Conservation (phyloP, 2,888 invertebrate species). For the Scaptomyza cyrtandrae region DNA sequence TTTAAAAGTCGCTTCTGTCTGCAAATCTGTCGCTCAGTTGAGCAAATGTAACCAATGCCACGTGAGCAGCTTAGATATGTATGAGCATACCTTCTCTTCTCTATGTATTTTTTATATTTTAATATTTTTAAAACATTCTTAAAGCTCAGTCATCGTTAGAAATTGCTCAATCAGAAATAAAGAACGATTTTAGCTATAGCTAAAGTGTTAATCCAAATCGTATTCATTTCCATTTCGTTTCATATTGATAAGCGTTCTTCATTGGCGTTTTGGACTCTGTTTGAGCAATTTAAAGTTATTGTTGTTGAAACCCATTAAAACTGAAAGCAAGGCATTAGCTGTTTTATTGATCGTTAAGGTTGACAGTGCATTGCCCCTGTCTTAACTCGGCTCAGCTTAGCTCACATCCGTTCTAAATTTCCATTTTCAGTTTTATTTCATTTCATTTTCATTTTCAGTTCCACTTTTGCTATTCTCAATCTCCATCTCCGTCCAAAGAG, state of each 20-base stretch:
- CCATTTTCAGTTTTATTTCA: slow-evolving; percentile 22
- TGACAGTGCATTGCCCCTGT: slow-evolving; percentile 43
- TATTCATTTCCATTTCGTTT: background rate
- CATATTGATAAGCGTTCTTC: no score
- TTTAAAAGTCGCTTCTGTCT: slow-evolving; percentile 59
- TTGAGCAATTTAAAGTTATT: background rate
- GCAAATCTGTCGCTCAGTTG: slow-evolving; percentile 35
- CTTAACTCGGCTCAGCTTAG: slow-evolving; percentile 6
- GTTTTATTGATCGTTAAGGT: slow-evolving; percentile 34
- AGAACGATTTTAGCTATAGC: no score
- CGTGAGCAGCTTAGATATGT: slow-evolving; percentile 30
- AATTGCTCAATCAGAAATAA: background rate
- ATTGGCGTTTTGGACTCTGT: no score
- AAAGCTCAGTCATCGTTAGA: slow-evolving; percentile 3
- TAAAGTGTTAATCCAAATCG: background rate
- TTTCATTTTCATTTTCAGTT: slow-evolving; percentile 32
- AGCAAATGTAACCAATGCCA: slow-evolving; percentile 26
- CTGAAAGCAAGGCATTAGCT: background rate
- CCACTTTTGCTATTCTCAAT: slow-evolving; percentile 16
- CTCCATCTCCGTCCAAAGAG: slow-evolving; percentile 53
- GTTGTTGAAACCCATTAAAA: background rate
- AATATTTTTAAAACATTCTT: background rate
- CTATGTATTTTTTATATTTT: background rate
- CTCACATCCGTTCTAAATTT: slow-evolving; percentile 18
- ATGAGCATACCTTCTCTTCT: background rate